Evolutionary conservation across 2,113 vertebrate species (phyloP).

Genomic region (Indicator maculatus): DNA sequence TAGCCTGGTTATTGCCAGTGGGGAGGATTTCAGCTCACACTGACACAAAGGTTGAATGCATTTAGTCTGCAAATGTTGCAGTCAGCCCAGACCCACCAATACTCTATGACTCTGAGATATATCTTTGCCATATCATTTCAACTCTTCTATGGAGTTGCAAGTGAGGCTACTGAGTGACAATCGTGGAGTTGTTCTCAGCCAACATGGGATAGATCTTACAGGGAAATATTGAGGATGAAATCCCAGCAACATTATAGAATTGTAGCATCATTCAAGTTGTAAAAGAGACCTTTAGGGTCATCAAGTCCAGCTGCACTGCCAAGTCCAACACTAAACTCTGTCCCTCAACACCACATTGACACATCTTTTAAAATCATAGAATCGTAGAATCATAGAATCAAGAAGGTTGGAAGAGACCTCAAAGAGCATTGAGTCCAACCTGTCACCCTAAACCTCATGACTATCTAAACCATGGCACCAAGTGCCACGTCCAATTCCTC

Average conservation of each 20-base stretch:
- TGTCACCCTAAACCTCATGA: too few species aligned
- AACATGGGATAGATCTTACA: not conserved
- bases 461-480: too few species aligned
- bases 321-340: too few species aligned
- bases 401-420: too few species aligned
- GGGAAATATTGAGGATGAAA: not conserved
- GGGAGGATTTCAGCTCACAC: too few species aligned
- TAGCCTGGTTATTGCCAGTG: too few species aligned
- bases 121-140: not conserved
- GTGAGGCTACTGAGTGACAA: not conserved
- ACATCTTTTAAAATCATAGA: not conserved
- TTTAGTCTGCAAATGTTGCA: not conserved
- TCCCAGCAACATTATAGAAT: not conserved
- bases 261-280: not conserved
- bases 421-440: too few species aligned
- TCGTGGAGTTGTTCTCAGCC: not conserved
- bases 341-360: not conserved
- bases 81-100: not conserved
- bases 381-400: too few species aligned
- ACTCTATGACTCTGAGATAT: not conserved
- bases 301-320: not conserved
- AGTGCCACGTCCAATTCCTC: too few species aligned
- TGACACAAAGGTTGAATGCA: not conserved
- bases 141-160: not conserved
- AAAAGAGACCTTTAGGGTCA: not conserved